Conservation (phyloP, 2,113 vertebrate species). For the Formicarius rufipectus region DNA sequence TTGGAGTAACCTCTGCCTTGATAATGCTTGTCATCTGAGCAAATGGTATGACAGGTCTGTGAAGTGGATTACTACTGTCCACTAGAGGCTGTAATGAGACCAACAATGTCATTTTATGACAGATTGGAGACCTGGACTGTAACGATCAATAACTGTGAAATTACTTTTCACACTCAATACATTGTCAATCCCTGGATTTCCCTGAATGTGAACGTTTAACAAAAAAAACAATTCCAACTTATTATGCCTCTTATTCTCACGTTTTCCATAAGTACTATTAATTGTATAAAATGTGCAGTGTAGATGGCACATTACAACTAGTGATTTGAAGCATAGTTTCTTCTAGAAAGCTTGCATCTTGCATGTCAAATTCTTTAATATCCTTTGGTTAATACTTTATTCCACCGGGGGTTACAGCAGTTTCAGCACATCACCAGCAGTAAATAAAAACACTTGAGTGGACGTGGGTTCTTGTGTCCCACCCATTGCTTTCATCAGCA, state of each 20-base stretch:
- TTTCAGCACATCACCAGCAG: not conserved
- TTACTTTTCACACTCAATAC: not conserved
- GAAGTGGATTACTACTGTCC: constrained; percentile 71
- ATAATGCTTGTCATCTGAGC: not conserved
- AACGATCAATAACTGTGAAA: constrained; percentile 55
- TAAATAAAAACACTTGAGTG: not conserved
- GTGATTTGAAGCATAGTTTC: not conserved
- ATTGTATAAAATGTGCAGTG: not conserved
- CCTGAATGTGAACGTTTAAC: not conserved
- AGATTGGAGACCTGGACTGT: not conserved
- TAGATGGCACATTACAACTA: not conserved
- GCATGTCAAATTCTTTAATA: constrained; percentile 40
- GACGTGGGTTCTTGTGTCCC: not conserved
- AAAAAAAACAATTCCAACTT: not conserved
- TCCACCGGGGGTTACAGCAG: constrained; percentile 10
- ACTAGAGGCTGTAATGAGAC: constrained; percentile 83
- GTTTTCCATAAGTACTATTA: not conserved
- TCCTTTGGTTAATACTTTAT: constrained; percentile 23
- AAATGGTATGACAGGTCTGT: constrained; percentile 21
- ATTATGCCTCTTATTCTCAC: not conserved
- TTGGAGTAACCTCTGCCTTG: constrained; percentile 24
- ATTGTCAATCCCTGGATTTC: not conserved
- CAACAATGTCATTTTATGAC: constrained; percentile 68
- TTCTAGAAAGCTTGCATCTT: constrained; percentile 22
- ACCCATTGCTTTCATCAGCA: not conserved